Conservation (phyloP, 2,113 vertebrate genomes). For the Lagopus leucura region DNA sequence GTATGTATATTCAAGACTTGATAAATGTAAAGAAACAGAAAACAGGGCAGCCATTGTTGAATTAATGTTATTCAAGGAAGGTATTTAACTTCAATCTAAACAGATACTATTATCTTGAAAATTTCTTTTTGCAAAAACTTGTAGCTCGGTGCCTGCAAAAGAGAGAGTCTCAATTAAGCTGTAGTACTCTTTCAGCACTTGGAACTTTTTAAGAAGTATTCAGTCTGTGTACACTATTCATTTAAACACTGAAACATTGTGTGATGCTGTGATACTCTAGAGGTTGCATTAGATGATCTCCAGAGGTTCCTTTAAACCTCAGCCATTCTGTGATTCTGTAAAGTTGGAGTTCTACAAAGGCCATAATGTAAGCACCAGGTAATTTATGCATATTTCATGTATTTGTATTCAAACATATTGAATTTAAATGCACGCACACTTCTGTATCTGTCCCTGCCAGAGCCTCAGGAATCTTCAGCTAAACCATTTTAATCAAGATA, state of each 20-base stretch:
- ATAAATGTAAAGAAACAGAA: neutral
- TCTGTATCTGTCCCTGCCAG: neutral
- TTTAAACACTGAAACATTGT: neutral
- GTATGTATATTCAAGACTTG: neutral
- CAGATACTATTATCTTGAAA: neutral
- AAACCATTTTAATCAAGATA: conserved; percentile 32
- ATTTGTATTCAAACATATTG: neutral
- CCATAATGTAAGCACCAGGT: neutral
- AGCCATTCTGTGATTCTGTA: neutral
- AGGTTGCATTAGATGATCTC: neutral
- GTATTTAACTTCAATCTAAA: neutral
- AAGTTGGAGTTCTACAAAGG: neutral
- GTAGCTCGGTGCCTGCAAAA: neutral
- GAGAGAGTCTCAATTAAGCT: neutral
- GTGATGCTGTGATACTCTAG: neutral
- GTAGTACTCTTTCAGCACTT: neutral
- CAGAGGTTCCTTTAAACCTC: neutral
- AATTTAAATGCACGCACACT: neutral
- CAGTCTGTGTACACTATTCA: neutral
- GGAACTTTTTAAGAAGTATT: neutral
- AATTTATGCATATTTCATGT: neutral
- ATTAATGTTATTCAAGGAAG: neutral
- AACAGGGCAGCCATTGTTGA: neutral
- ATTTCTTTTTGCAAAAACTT: neutral
- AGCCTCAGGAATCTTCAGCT: conserved; percentile 29